phyloP scores from a whole-genome alignment of 53 echinoderm and acorn worm species.

The Actinopyga echinites region DNA sequence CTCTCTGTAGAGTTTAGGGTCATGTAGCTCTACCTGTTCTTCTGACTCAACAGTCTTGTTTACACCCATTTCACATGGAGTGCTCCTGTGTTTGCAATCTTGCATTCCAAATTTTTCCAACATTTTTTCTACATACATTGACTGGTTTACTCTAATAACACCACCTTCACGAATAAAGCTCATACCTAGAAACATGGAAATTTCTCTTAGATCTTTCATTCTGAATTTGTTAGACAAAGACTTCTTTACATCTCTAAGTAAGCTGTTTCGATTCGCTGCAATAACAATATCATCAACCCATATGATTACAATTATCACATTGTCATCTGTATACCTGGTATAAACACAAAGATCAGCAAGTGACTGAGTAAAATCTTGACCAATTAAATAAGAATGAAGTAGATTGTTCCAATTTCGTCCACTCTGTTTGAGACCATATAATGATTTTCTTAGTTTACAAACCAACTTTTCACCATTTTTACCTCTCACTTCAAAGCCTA shows the following conservation, averaged over 20 bases:
- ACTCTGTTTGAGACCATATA: conserved; percentile 61
- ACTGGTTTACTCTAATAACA: neutral
- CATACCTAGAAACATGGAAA: conserved; percentile 31
- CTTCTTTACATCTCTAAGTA: neutral
- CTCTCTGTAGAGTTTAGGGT: conserved; percentile 34
- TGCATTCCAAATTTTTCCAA: conserved; percentile 2
- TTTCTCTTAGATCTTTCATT: conserved; percentile 47
- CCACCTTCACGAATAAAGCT: neutral
- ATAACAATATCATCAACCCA: conserved; percentile 9
- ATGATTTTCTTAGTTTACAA: conserved; percentile 45
- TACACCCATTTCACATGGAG: neutral
- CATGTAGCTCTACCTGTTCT: neutral
- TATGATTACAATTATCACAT: neutral
- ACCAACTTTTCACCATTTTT: conserved; percentile 36
- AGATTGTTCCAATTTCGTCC: conserved; percentile 45
- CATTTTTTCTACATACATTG: conserved; percentile 1
- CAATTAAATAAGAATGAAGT: conserved; percentile 27
- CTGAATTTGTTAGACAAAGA: neutral
- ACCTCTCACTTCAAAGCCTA: conserved; percentile 27
- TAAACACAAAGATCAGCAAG: conserved; percentile 20
- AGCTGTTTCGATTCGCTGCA: neutral
- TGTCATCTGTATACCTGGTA: neutral
- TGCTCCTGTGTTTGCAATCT: conserved; percentile 9
- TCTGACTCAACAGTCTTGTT: conserved; percentile 13
- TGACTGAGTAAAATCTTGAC: conserved; percentile 27